These are phyloP conservation scores for Chironomus striatipennis DNA, from an alignment of 1,140 invertebrate species.

Conservation along the genomic window DNA sequence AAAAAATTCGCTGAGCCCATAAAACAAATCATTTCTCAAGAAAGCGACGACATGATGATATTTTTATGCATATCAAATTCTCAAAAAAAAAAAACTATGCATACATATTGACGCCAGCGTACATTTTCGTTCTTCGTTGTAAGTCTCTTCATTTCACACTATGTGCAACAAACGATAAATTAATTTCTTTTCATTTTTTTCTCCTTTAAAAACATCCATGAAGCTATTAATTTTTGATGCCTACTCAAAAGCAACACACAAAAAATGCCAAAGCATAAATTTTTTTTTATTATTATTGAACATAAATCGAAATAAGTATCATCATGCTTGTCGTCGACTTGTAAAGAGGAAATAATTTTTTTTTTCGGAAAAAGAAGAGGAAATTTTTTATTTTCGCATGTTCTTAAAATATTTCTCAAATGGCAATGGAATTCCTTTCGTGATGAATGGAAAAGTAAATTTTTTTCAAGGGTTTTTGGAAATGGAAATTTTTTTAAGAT, in stretches of 20 bases:
- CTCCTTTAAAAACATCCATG: constrained; percentile 1
- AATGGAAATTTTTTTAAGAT: too few relatives aligned
- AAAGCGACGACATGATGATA: constrained; percentile 12
- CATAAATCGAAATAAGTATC: not conserved
- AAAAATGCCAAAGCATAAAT: not conserved
- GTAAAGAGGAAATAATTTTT: not conserved
- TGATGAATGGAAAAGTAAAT: too few relatives aligned
- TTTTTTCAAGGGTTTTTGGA: too few relatives aligned
- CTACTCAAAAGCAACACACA: constrained; percentile 16
- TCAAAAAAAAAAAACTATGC: not conserved
- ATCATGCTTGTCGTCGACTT: not conserved
- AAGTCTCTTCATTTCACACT: not conserved
- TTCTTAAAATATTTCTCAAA: too few relatives aligned
- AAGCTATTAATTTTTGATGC: constrained; percentile 22
- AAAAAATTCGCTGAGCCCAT: constrained; percentile 5
- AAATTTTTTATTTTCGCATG: too few relatives aligned
- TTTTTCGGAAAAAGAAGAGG: not conserved
- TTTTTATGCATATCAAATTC: constrained; percentile 14
- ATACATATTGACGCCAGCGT: constrained; percentile 6
- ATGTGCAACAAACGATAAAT: constrained; percentile 12
- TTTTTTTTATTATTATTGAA: not conserved
- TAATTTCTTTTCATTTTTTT: not conserved
- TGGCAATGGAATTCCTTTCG: too few relatives aligned
- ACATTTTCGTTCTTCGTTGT: not conserved
- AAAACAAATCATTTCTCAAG: constrained; percentile 2